Conservation (phyloP, 37 sponge, comb jelly and placozoan species). For the Bolinopsis microptera region DNA sequence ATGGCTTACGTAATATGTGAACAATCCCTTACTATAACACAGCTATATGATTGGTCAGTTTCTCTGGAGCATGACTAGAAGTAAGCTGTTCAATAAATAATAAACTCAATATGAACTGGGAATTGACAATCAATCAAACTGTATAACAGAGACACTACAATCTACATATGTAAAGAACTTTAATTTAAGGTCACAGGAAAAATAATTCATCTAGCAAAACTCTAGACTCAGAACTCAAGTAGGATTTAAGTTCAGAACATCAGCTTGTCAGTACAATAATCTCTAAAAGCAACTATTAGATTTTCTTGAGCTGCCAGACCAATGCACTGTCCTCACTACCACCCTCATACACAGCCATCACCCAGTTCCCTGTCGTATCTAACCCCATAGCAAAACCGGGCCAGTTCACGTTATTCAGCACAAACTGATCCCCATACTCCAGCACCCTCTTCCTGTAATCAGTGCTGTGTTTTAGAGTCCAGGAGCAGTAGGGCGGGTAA, state of each 20-base stretch:
- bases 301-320: neutral
- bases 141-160: too few species aligned
- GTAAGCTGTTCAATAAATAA: too few species aligned
- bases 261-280: neutral
- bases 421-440: neutral
- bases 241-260: too few species aligned
- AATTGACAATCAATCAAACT: too few species aligned
- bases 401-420: slow-evolving; percentile 29
- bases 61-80: too few species aligned
- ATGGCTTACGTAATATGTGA: too few species aligned
- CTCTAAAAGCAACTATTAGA: neutral
- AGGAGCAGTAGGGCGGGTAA: neutral
- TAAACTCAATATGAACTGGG: too few species aligned
- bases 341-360: neutral
- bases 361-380: neutral
- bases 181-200: too few species aligned
- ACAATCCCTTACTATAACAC: too few species aligned
- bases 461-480: slow-evolving; percentile 3
- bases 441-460: neutral
- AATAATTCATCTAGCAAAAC: neutral
- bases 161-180: too few species aligned
- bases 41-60: too few species aligned
- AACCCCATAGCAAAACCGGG: neutral
- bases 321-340: neutral
- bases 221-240: neutral